Conservation (phyloP, 2,888 invertebrate genomes). For the Cryptocephalus primarius region DNA sequence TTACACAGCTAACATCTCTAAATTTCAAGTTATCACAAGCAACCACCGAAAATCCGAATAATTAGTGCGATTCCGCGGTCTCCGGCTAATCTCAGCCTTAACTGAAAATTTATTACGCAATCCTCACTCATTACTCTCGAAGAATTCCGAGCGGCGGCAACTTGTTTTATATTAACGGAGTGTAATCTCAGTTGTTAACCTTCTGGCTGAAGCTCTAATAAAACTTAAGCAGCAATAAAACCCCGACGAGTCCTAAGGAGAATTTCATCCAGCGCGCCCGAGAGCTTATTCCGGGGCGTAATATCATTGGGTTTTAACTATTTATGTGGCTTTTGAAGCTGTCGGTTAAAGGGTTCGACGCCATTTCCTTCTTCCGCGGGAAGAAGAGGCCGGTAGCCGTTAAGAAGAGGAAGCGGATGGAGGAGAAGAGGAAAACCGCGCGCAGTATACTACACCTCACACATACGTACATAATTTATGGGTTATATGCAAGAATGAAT, state of each 20-base stretch:
- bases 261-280: background rate
- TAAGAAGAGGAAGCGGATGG: slow-evolving; percentile 11
- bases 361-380: slow-evolving; percentile 9
- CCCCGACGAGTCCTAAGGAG: background rate
- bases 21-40: too few species aligned
- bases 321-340: slow-evolving; percentile 5
- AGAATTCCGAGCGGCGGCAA: too few species aligned
- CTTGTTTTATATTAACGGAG: slow-evolving; percentile 5
- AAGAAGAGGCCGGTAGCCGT: slow-evolving; percentile 5
- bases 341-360: slow-evolving; percentile 6
- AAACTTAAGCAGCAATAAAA: background rate
- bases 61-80: too few species aligned
- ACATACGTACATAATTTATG: too few species aligned
- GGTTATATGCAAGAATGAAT: too few species aligned
- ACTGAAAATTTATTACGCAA: too few species aligned
- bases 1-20: too few species aligned
- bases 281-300: slow-evolving; percentile 1
- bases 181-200: slow-evolving; percentile 8
- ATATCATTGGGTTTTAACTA: slow-evolving; percentile 2
- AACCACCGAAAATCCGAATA: too few species aligned
- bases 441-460: too few species aligned
- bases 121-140: too few species aligned
- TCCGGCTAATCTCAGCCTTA: too few species aligned
- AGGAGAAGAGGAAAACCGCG: too few species aligned
- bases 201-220: background rate